phyloP scores from a whole-genome alignment of 2,888 invertebrate species.

The Cheilosia scutellata region DNA sequence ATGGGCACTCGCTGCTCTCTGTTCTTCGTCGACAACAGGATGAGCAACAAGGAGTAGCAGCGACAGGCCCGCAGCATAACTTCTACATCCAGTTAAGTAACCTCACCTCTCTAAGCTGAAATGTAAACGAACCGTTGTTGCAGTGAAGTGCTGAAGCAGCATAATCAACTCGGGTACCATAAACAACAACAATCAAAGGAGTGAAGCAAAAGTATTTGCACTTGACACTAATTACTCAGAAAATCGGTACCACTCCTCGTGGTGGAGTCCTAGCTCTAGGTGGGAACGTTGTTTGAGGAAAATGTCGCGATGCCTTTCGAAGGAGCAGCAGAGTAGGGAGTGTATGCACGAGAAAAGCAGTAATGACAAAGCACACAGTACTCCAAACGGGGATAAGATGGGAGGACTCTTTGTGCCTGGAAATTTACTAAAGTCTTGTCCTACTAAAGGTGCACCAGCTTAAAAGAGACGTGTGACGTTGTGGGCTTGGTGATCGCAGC shows the following conservation, averaged over 20 bases:
- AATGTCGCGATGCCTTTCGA: conserved; percentile 43
- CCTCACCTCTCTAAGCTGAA: conserved; percentile 45
- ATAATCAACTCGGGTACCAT: conserved; percentile 52
- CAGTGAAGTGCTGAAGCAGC: conserved; percentile 48
- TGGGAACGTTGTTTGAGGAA: conserved; percentile 43
- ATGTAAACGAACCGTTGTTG: conserved; percentile 64
- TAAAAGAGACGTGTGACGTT: neutral
- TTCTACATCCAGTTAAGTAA: conserved; percentile 59
- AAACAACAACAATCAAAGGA: conserved; percentile 65
- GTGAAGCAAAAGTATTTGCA: conserved; percentile 69
- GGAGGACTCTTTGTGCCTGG: conserved; percentile 4
- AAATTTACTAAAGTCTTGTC: conserved; percentile 4
- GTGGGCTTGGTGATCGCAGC: neutral
- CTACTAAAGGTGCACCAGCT: conserved; percentile 1
- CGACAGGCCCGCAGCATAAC: conserved; percentile 35
- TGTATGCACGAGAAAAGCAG: conserved; percentile 19
- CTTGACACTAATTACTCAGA: conserved; percentile 75
- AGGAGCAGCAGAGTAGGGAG: conserved; percentile 6
- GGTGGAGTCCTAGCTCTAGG: neutral
- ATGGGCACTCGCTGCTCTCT: conserved; percentile 39
- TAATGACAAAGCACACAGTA: conserved; percentile 6
- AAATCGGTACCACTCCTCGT: conserved; percentile 65
- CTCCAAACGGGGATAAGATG: neutral
- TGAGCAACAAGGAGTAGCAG: conserved; percentile 66
- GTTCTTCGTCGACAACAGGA: conserved; percentile 49